phyloP scores from a whole-genome alignment of 2,113 vertebrate species.

The Myotis lucifugus region DNA sequence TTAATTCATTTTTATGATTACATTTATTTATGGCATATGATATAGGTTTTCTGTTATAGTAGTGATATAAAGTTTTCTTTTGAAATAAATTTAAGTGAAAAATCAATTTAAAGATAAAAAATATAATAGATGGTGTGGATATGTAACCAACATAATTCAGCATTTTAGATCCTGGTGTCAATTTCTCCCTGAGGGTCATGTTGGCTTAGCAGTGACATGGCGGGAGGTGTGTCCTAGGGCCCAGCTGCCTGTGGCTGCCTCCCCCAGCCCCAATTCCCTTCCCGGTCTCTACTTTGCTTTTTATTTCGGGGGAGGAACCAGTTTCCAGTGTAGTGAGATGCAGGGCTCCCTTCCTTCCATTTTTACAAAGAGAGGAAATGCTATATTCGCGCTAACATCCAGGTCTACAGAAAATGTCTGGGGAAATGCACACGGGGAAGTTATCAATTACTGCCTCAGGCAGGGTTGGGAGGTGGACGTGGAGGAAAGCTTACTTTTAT shows the following conservation, averaged over 20 bases:
- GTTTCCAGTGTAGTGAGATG: neutral
- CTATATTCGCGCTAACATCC: too few species aligned
- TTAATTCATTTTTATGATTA: constrained; percentile 51
- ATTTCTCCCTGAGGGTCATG: neutral
- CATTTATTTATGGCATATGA: constrained; percentile 38
- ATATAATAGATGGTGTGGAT: neutral
- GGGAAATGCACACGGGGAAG: neutral
- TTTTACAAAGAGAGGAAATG: neutral
- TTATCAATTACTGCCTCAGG: neutral
- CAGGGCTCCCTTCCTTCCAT: neutral
- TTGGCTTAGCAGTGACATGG: neutral
- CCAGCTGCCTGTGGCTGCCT: fast-evolving
- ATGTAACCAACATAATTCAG: neutral
- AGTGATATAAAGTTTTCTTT: neutral
- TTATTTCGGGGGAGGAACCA: fast-evolving
- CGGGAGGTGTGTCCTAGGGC: fast-evolving
- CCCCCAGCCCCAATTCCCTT: fast-evolving
- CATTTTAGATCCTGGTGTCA: neutral
- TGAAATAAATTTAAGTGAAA: constrained; percentile 35
- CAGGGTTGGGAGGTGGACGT: neutral
- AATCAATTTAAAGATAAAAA: constrained; percentile 7
- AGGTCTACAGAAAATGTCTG: neutral
- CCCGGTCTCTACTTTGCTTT: neutral
- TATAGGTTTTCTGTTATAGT: neutral
- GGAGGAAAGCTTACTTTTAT: neutral